Evolutionary conservation across 2,888 invertebrate species (phyloP).

Genomic region (Caenorhabditis parvicauda): DNA sequence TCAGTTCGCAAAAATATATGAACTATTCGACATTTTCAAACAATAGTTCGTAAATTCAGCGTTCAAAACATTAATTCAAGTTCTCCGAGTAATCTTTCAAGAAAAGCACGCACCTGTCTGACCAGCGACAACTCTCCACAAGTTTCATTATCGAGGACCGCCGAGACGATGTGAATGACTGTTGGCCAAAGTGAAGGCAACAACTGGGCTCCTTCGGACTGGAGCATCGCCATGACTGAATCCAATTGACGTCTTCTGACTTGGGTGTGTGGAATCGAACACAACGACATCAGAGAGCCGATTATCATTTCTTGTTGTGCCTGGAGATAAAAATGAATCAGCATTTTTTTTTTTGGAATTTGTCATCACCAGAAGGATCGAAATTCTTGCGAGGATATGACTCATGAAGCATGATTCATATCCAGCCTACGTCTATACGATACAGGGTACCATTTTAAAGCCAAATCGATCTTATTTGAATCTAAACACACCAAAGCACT

Average conservation of each 20-base stretch:
- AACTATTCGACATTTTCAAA: neutral
- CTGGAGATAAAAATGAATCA: constrained; percentile 62
- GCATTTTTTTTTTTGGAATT: too few relatives aligned
- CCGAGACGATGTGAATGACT: constrained; percentile 89
- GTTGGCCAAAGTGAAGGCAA: constrained; percentile 87
- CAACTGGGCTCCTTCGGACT: constrained; percentile 86
- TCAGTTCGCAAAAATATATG: constrained; percentile 3
- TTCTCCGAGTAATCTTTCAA: neutral
- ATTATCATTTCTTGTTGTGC: constrained; percentile 82
- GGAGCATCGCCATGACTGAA: constrained; percentile 86
- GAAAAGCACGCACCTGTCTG: neutral
- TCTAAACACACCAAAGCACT: too few relatives aligned
- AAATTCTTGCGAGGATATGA: too few relatives aligned
- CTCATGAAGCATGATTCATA: too few relatives aligned
- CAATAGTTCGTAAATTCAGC: neutral
- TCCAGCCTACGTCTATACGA: too few relatives aligned
- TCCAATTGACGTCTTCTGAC: constrained; percentile 90
- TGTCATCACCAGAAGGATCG: too few relatives aligned
- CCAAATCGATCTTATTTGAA: too few relatives aligned
- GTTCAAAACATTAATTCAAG: neutral
- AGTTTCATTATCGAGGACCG: constrained; percentile 70
- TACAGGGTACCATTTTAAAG: too few relatives aligned
- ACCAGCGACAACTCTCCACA: constrained; percentile 27
- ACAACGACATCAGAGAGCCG: constrained; percentile 86
- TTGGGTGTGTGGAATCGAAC: constrained; percentile 84